Conservation (phyloP, 2,113 vertebrate genomes). For the Phyllopteryx taeniolatus region DNA sequence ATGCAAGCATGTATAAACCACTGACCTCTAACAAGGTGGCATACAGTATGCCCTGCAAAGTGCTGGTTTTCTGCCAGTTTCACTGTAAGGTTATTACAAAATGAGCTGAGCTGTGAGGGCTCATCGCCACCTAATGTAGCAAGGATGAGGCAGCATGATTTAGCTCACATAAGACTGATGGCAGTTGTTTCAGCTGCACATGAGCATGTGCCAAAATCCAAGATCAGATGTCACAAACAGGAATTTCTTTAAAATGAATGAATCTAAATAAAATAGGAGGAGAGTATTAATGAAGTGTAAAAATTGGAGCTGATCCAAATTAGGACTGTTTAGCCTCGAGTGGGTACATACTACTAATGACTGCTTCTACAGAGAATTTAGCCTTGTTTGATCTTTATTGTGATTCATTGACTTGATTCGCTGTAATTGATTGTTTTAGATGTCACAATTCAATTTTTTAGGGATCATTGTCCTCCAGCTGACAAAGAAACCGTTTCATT, state of each 20-base stretch:
- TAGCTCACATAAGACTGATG: slow-evolving; percentile 45
- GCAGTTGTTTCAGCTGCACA: slow-evolving; percentile 17
- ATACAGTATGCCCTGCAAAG: slow-evolving; percentile 15
- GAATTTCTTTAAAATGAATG: not conserved
- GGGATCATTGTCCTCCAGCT: not conserved
- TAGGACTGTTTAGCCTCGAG: not conserved
- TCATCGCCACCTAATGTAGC: slow-evolving; percentile 42
- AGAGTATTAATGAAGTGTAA: not conserved
- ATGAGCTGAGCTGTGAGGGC: slow-evolving; percentile 48
- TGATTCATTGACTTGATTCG: not conserved
- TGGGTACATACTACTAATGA: not conserved
- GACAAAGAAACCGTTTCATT: not conserved
- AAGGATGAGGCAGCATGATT: slow-evolving; percentile 22
- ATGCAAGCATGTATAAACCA: not conserved
- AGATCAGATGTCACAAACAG: slow-evolving; percentile 23
- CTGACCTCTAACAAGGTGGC: slow-evolving; percentile 42
- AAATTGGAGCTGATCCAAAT: not conserved
- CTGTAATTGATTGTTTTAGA: not conserved
- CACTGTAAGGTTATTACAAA: slow-evolving; percentile 57
- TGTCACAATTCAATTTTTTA: not conserved
- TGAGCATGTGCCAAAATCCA: slow-evolving; percentile 27
- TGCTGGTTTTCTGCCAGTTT: slow-evolving; percentile 49
- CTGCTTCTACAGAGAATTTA: not conserved
- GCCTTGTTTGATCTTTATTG: not conserved
- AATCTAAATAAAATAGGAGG: no score